A percentile compares a stretch with the other conserved stretches of the same genome.
Conservation (phyloP, 2,113 vertebrate species). For the Enhydra lutris region DNA sequence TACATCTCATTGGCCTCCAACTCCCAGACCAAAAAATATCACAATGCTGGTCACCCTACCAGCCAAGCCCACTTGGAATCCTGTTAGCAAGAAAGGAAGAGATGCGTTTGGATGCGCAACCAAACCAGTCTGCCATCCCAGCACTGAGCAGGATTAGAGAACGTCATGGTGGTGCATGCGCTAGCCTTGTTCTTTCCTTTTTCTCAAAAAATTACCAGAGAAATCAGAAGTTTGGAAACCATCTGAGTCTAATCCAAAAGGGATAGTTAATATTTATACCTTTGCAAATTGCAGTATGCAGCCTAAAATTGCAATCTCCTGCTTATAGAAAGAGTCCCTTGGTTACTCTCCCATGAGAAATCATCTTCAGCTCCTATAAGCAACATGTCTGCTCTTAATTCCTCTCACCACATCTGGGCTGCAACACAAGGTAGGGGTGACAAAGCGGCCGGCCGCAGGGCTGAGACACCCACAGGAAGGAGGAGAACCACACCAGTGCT, state of each 20-base stretch:
- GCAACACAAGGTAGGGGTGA: background rate
- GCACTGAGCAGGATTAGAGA: background rate
- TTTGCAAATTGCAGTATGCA: no score
- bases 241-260: background rate
- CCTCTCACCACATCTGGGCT: background rate
- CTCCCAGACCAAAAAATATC: background rate
- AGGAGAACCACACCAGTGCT: background rate
- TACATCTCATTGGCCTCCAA: background rate
- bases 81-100: background rate
- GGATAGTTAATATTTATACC: background rate
- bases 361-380: background rate
- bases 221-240: background rate
- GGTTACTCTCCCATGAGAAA: background rate
- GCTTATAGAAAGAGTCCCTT: background rate
- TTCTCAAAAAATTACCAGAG: background rate
- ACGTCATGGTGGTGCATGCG: rapidly evolving
- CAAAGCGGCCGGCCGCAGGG: rapidly evolving
- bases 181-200: background rate
- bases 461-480: background rate
- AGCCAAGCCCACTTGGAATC: background rate
- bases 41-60: rapidly evolving
- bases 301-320: no score
- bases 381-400: background rate
- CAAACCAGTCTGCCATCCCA: no score
- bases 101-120: rapidly evolving